A percentile compares a stretch with the other conserved stretches of the same genome.
Conservation (phyloP, 2,113 vertebrate species). For the Cyanistes caeruleus region DNA sequence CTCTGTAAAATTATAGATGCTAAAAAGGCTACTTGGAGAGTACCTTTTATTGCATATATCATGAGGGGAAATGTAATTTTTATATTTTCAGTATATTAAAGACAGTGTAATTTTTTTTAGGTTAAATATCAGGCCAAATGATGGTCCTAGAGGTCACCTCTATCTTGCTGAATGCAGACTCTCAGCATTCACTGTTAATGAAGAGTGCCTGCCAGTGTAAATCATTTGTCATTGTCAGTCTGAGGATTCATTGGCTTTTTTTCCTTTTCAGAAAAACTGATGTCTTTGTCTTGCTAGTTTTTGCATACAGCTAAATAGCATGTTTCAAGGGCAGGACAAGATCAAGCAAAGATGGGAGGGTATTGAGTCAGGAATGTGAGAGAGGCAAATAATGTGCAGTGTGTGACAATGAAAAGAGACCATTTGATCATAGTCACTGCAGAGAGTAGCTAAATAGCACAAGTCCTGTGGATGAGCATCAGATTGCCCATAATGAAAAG, state of each 20-base stretch:
- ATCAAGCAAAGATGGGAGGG: not conserved
- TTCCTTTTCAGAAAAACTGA: not conserved
- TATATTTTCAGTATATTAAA: not conserved
- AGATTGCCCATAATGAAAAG: slow-evolving; percentile 2
- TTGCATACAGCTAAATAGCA: slow-evolving; percentile 5
- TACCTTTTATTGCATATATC: not conserved
- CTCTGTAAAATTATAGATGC: not conserved
- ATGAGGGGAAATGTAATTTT: not conserved
- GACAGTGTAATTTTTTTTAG: not conserved
- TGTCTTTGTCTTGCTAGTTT: slow-evolving; percentile 4
- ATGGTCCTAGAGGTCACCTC: not conserved
- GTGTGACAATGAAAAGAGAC: not conserved
- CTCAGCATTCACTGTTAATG: not conserved
- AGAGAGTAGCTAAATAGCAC: slow-evolving; percentile 1
- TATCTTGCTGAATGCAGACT: not conserved
- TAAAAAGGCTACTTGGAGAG: not conserved
- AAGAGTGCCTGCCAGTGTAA: not conserved
- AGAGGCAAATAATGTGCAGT: not conserved
- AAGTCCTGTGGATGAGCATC: not conserved
- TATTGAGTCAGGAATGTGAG: not conserved
- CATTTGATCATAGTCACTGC: not conserved
- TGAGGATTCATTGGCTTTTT: not conserved
- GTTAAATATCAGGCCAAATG: not conserved
- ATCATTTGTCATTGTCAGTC: slow-evolving; percentile 9
- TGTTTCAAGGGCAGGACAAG: slow-evolving; percentile 49